Conservation (phyloP, 2,888 invertebrate species). For the Lottia gigantea region DNA sequence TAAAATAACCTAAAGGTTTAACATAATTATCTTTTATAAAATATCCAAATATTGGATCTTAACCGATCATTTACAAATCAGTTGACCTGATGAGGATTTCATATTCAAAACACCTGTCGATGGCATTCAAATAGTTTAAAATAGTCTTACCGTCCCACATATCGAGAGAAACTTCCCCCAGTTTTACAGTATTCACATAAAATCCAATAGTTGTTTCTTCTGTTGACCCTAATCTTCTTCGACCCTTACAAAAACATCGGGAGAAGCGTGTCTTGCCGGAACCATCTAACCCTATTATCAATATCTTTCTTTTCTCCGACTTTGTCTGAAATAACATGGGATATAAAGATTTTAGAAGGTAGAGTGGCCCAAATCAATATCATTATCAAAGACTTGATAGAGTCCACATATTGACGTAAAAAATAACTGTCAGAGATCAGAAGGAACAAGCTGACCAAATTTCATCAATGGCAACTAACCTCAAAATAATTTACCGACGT, state of each 20-base stretch:
- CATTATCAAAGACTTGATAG: no score
- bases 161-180: slow-evolving; percentile 18
- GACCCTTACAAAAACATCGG: slow-evolving; percentile 19
- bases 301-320: slow-evolving; percentile 11
- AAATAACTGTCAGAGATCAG: no score
- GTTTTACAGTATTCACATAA: slow-evolving; percentile 21
- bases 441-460: no score
- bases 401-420: no score
- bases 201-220: slow-evolving; percentile 24
- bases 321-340: background rate
- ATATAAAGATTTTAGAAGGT: no score
- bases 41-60: no score
- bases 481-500: no score
- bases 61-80: background rate
- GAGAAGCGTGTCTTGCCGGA: slow-evolving; percentile 23
- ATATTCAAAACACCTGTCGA: background rate
- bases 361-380: no score
- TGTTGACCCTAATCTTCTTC: slow-evolving; percentile 9
- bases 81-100: background rate
- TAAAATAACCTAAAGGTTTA: no score
- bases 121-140: background rate
- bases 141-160: slow-evolving; percentile 24
- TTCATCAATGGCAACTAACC: no score
- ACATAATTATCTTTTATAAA: no score
- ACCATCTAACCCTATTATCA: slow-evolving; percentile 22